These are phyloP conservation scores for Lordiphosa andalusiaca DNA, from an alignment of 2,888 invertebrate genomes.

Conservation along the genomic window DNA sequence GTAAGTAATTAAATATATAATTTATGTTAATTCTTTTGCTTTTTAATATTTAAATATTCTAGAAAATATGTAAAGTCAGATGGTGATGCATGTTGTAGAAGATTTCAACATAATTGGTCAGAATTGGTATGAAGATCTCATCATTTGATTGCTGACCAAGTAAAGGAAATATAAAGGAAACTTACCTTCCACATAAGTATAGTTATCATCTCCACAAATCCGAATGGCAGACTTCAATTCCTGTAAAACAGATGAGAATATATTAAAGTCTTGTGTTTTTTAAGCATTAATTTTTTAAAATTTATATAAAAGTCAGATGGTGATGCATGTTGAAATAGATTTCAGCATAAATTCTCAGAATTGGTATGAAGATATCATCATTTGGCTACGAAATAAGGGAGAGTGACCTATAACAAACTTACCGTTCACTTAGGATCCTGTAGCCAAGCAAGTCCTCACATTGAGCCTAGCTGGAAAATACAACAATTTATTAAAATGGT, in stretches of 20 bases:
- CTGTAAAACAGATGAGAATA: background rate
- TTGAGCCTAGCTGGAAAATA: too few relatives aligned
- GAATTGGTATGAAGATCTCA: conserved; percentile 27
- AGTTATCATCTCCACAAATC: too few relatives aligned
- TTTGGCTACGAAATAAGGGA: background rate
- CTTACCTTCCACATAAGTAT: background rate
- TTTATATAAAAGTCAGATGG: conserved; percentile 17
- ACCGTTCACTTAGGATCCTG: background rate
- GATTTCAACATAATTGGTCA: conserved; percentile 16
- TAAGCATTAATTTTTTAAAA: too few relatives aligned
- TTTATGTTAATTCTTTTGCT: too few relatives aligned
- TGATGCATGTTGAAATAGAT: conserved; percentile 20
- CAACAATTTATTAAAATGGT: background rate
- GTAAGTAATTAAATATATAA: too few relatives aligned
- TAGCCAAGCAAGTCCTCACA: too few relatives aligned
- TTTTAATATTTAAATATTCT: too few relatives aligned
- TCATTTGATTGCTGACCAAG: conserved; percentile 5
- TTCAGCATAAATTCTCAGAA: conserved; percentile 19
- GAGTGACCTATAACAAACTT: background rate
- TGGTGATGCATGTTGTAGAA: conserved; percentile 25
- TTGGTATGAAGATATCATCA: conserved; percentile 30
- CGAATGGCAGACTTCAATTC: too few relatives aligned
- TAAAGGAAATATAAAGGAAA: background rate
- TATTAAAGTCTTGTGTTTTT: too few relatives aligned
- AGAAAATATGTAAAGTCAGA: conserved; percentile 8